Evolutionary conservation across 2,888 invertebrate genomes (phyloP).

Genomic region (Drosophila basisetae): DNA sequence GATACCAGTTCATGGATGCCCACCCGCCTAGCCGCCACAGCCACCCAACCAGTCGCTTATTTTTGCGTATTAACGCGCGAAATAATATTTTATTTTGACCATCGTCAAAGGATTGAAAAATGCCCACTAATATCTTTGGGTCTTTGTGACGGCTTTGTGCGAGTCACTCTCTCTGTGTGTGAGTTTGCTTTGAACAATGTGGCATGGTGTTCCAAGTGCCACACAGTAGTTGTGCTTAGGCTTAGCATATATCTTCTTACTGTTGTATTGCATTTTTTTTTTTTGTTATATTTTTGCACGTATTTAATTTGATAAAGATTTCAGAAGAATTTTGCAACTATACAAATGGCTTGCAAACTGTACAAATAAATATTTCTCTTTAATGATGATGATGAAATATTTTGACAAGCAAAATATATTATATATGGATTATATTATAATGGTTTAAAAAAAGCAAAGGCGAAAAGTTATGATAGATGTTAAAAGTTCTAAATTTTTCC

Average conservation of each 20-base stretch:
- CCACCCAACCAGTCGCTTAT: conserved; percentile 76
- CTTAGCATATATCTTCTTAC: conserved; percentile 30
- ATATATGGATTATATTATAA: neutral
- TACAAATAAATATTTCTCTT: neutral
- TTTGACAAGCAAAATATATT: neutral
- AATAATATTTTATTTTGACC: conserved; percentile 83
- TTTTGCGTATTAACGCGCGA: conserved; percentile 83
- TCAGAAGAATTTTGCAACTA: conserved; percentile 1
- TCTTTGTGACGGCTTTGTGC: conserved; percentile 76
- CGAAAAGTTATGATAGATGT: neutral
- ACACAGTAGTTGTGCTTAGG: conserved; percentile 39
- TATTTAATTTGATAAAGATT: conserved; percentile 20
- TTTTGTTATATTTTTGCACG: neutral
- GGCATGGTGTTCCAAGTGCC: conserved; percentile 11
- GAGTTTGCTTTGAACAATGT: conserved; percentile 1
- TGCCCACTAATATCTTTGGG: conserved; percentile 84
- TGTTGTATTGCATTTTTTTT: conserved; percentile 12
- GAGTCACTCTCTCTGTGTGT: conserved; percentile 19
- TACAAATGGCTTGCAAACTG: neutral
- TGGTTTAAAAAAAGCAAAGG: neutral
- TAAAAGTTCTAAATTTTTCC: neutral
- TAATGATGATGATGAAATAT: neutral
- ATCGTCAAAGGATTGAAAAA: conserved; percentile 85
- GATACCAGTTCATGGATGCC: conserved; percentile 49
- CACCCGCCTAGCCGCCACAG: conserved; percentile 55